Evolutionary conservation across 2,113 vertebrate genomes (phyloP).

Genomic region (Hyla sarda): DNA sequence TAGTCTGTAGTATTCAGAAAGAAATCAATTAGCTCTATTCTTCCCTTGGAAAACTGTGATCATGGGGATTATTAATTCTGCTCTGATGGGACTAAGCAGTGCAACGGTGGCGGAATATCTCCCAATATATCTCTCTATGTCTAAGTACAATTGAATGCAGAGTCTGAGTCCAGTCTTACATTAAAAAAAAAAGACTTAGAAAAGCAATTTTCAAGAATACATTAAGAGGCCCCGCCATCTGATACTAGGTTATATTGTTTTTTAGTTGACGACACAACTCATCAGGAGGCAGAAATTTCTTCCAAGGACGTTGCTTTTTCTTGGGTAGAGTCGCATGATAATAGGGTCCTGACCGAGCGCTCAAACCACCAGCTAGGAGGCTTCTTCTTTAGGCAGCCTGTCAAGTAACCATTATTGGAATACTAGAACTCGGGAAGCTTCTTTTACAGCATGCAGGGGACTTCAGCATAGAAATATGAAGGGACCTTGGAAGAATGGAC

Average conservation of each 20-base stretch:
- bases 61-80: conserved; percentile 38
- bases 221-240: not conserved
- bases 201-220: not conserved
- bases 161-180: not conserved
- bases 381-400: no score
- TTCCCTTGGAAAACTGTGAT: conserved; percentile 32
- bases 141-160: conserved; percentile 15
- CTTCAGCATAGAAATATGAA: no score
- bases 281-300: not conserved
- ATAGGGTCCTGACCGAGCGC: no score
- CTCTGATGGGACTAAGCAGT: conserved; percentile 16
- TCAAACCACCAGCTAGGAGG: no score
- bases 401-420: no score
- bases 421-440: no score
- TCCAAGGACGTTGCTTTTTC: not conserved
- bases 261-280: not conserved
- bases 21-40: conserved; percentile 49
- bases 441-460: no score
- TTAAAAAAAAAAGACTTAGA: not conserved
- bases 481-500: no score
- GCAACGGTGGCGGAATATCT: conserved; percentile 1
- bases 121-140: conserved; percentile 21
- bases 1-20: conserved; percentile 43
- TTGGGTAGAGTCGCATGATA: not conserved
- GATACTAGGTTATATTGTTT: not conserved